Base-by-base conservation (phyloP, 2,797 vertebrate genomes). In the Numenius phaeopus region DNA sequence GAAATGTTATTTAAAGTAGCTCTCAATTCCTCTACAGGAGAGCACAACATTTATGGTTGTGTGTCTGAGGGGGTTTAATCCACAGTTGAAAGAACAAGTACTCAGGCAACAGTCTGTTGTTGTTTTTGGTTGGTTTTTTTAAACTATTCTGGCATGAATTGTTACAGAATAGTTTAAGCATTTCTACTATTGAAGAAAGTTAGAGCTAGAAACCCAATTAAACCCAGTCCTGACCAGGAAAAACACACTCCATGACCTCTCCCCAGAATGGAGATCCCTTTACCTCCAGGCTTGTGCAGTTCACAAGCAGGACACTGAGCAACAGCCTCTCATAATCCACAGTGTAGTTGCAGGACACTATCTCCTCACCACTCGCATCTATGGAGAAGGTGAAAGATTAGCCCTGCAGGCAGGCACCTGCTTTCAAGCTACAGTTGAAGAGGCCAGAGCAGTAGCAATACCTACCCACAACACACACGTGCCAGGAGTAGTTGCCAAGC, bases 221-320 rank as follows among this genome's bases (percentile, higher is more conserved):
- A 86, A 65, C 2, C 6, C 3, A 47, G 5, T 32, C 10, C 7
- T 42, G 3, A 5, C 14, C 5, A 46, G 17, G 2, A 14, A 10
- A n/a, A 34, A 17, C 7, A 27, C 2, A 27, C 7, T 20, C 5
- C 29, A 22, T 3, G 72, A 32, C 29, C 81, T 2, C 7, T 85
- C 42, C 32, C 66, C 49, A 92, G 54, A 92, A 42, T 1, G 7
- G 50, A 44, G 18, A 46, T 30, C 4, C 6, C 24, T 72, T 97
- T 97, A 98, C 98, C 97, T 97, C 87, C 87, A 79, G 87, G 23
- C 32, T 95, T 23, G 97, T 93, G 75, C 98, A 98, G 52, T 87
- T 97, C 32, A 72, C 67, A 70, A 97, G 97, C 3, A 52, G 76
- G 34, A 72, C 94, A 39, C 26, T 73, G 76, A 98, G 55, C 17